Conservation (phyloP, 37 sponge, comb jelly and placozoan genomes). For the Haliclona indistincta region DNA sequence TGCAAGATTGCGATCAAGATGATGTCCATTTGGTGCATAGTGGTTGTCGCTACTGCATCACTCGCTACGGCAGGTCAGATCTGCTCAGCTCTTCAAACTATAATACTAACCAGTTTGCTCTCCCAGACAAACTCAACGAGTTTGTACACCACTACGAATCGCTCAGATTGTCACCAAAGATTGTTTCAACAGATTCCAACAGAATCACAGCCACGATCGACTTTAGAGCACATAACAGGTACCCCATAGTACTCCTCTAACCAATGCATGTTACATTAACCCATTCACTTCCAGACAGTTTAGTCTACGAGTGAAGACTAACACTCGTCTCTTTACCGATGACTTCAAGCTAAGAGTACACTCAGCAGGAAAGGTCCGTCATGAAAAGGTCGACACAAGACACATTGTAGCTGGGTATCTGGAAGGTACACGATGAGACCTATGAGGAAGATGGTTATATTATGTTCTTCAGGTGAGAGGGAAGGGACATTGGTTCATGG, state of each 20-base stretch:
- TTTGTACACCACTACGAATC: constrained; percentile 31
- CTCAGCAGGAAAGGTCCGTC: neutral
- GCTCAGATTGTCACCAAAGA: neutral
- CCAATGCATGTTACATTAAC: neutral
- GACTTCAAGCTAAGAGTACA: constrained; percentile 20
- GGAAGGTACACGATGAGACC: constrained; percentile 9
- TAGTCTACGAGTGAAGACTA: constrained; percentile 27
- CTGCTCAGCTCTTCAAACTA: too few relatives aligned
- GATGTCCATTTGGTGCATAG: too few relatives aligned
- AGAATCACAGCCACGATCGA: constrained; percentile 12
- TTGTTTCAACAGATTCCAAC: neutral
- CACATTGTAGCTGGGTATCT: constrained; percentile 37
- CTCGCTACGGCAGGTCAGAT: too few relatives aligned
- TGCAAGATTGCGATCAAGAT: too few relatives aligned
- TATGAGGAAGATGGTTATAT: neutral
- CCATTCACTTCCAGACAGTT: constrained; percentile 23
- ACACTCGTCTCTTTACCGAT: constrained; percentile 32
- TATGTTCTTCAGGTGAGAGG: constrained; percentile 27
- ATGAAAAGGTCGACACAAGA: constrained; percentile 6
- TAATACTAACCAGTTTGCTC: neutral
- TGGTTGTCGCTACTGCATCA: too few relatives aligned
- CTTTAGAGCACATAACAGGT: constrained; percentile 58
- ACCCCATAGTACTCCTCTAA: neutral
- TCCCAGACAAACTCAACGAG: constrained; percentile 11
- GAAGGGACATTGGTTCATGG: constrained; percentile 40